Evolutionary conservation across 2,888 invertebrate genomes (phyloP).

Genomic region (Alloplasta piceator): DNA sequence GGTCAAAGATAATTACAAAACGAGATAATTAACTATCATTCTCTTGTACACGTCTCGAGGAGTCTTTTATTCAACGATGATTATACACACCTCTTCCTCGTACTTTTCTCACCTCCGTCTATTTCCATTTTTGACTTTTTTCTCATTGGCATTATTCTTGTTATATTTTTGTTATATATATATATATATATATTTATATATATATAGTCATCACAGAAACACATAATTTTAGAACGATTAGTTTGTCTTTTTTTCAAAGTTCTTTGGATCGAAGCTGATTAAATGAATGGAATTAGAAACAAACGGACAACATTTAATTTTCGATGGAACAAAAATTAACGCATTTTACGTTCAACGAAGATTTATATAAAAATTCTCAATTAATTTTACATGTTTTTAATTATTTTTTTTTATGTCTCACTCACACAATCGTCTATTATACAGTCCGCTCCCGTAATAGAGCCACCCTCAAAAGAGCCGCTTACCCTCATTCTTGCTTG

Average conservation of each 20-base stretch:
- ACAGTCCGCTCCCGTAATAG: too few relatives aligned
- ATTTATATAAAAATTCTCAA: too few relatives aligned
- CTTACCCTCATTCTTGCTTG: too few relatives aligned
- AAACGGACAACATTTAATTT: background rate
- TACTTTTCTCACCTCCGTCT: background rate
- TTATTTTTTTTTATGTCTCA: background rate
- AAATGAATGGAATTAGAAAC: background rate
- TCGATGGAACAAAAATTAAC: background rate
- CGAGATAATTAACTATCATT: background rate
- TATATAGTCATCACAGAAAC: conserved; percentile 11
- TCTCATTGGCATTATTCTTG: background rate
- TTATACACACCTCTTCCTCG: conserved; percentile 32
- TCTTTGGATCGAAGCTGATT: conserved; percentile 10
- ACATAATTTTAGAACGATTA: conserved; percentile 21
- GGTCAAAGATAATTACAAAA: background rate
- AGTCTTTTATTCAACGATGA: conserved; percentile 40
- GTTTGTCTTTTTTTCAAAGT: background rate
- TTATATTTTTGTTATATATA: background rate
- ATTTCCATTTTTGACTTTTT: conserved; percentile 1
- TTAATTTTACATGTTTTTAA: background rate
- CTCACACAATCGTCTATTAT: conserved; percentile 12
- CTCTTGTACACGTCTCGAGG: too few relatives aligned
- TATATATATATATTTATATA: background rate
- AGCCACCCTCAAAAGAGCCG: too few relatives aligned
- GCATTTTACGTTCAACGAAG: background rate